Percentiles rank a stretch among this genome's conserved stretches.
phyloP scores from a whole-genome alignment of 2,888 invertebrate species.

The Hypena proboscidalis region DNA sequence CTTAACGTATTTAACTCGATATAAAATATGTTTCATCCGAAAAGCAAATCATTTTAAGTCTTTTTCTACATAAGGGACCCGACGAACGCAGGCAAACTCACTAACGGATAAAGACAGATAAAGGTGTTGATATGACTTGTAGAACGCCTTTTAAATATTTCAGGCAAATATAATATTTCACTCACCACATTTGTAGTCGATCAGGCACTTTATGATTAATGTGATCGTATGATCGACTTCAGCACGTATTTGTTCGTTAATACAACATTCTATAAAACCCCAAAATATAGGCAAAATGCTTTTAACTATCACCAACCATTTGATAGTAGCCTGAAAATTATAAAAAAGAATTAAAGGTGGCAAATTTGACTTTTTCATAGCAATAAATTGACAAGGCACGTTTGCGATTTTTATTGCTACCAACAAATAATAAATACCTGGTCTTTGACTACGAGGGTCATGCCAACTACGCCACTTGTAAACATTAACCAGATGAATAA shows the following conservation, averaged over 20 bases:
- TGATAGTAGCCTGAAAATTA: slow-evolving; percentile 23
- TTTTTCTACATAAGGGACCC: too few species aligned
- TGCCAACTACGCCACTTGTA: slow-evolving; percentile 57
- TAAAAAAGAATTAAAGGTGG: background rate
- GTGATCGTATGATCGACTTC: slow-evolving; percentile 59
- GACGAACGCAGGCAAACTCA: too few species aligned
- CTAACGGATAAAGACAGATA: too few species aligned
- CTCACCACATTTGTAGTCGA: slow-evolving; percentile 66
- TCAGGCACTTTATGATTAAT: slow-evolving; percentile 61
- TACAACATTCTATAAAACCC: slow-evolving; percentile 54
- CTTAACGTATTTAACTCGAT: too few species aligned
- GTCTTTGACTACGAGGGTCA: slow-evolving; percentile 52
- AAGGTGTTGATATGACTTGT: background rate
- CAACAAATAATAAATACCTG: slow-evolving; percentile 40
- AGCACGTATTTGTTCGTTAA: slow-evolving; percentile 56
- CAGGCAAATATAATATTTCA: too few species aligned
- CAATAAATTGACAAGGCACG: too few species aligned
- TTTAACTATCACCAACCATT: slow-evolving; percentile 50
- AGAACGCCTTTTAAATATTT: background rate
- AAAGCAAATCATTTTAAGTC: too few species aligned
- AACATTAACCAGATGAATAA: slow-evolving; percentile 65
- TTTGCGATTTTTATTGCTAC: background rate
- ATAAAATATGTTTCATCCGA: too few species aligned
- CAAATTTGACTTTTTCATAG: too few species aligned
- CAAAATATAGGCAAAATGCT: slow-evolving; percentile 54